Base-by-base conservation (phyloP, 2,797 vertebrate species). In the Gila robusta region DNA sequence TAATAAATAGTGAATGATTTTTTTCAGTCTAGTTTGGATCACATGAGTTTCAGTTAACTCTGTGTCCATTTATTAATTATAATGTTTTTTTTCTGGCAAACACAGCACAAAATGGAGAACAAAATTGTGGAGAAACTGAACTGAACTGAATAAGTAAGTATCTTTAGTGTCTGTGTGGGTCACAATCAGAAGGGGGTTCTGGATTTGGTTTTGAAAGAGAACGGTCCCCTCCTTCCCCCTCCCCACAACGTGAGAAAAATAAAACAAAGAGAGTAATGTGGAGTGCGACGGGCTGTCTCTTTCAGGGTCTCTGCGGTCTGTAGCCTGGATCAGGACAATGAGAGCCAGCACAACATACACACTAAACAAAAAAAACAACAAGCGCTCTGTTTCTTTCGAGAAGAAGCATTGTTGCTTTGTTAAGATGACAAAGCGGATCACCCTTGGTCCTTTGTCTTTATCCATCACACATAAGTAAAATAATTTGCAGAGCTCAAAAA, bases 181-280 rank as follows among this genome's bases (percentile, higher is more conserved):
- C 47, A 35, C 6, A 70, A 54, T 64, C 32, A 78, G 67, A 21
- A 56, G 54, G 80, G 72, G 78, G 56, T 11, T 59, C n/a, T 52
- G 76, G 49, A 79, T 81, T 78, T 78, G 67, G 11, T 79, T 83
- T 83, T 74, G 66, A 86, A 88, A 88, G 84, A 86, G 52, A 74
- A 35, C 39, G 28, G 32, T 74, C 47, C 52, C 67, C 87, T 74
- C 70, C 54, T 86, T 82, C 70, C 59, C 70, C 82, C 77, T 73
- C 69, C 82, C 84, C 74, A 47, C 84, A 83, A 87, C 76, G 81
- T 87, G 84, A 89, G 80, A 86, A 88, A 89, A 83, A 83, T 67
- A 80, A 83, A 87, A 85, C 86, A 85, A 87, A 89, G 82, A 52
- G 28, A 81, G 83, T 87, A 87, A 83, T 89, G 73, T 82, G 84